These are phyloP conservation scores for Acipenser ruthenus DNA, from an alignment of 2,797 vertebrate species.

Conservation along the genomic window DNA sequence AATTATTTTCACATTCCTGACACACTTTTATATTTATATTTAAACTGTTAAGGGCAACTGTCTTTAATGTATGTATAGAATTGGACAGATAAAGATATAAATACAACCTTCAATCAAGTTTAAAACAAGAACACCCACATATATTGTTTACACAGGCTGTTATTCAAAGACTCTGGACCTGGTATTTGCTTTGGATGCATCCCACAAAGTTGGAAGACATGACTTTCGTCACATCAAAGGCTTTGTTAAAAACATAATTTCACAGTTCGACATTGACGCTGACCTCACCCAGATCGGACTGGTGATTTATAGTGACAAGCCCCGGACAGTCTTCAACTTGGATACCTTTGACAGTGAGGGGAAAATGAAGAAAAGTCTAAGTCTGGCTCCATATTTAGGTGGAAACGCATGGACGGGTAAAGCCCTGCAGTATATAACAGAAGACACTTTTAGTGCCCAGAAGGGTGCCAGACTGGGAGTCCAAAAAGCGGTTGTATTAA, in stretches of 20 bases:
- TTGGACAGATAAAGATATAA: too few species aligned
- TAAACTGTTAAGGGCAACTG: too few species aligned
- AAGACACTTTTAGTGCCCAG: slow-evolving; percentile 11
- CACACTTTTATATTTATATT: too few species aligned
- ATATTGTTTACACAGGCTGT: slow-evolving; percentile 18
- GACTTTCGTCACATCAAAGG: slow-evolving; percentile 20
- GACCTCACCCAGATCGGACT: slow-evolving; percentile 21
- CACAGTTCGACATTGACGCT: slow-evolving; percentile 24
- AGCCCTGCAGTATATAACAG: slow-evolving; percentile 12
- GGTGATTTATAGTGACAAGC: slow-evolving; percentile 23
- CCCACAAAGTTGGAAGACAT: slow-evolving; percentile 9
- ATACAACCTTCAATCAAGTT: too few species aligned
- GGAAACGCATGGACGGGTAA: slow-evolving; percentile 9
- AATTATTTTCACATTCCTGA: too few species aligned
- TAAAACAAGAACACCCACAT: too few species aligned
- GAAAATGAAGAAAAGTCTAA: slow-evolving; percentile 18
- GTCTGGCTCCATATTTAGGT: slow-evolving; percentile 19
- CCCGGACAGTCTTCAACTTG: slow-evolving; percentile 22
- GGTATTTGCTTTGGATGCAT: slow-evolving; percentile 25
- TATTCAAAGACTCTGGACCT: slow-evolving; percentile 22
- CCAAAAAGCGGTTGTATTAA: slow-evolving; percentile 19
- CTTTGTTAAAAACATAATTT: slow-evolving; percentile 17
- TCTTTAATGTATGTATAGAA: too few species aligned
- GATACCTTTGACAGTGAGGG: slow-evolving; percentile 20
- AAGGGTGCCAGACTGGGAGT: slow-evolving; percentile 19